Percentiles rank a stretch among this genome's conserved stretches.
Evolutionary conservation across 2,797 vertebrate genomes (phyloP).

Genomic region (Meriones psammophilus): DNA sequence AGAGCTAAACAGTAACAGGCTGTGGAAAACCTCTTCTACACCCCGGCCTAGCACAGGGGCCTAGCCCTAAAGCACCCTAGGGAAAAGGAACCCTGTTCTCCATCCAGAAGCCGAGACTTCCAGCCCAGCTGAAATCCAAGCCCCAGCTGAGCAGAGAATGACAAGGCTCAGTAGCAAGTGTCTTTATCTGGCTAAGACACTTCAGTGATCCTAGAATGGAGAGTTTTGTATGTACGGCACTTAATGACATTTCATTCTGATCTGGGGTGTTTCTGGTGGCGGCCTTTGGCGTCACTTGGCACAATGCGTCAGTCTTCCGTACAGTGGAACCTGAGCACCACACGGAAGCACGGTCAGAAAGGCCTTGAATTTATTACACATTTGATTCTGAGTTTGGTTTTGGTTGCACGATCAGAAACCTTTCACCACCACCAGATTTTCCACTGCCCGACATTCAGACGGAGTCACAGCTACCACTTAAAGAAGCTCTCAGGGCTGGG

Average conservation of each 20-base stretch:
- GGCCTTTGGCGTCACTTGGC: not conserved
- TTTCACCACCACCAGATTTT: not conserved
- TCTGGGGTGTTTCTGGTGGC: not conserved
- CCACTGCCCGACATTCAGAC: not conserved
- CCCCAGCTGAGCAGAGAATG: too few relatives aligned
- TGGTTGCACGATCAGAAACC: not conserved
- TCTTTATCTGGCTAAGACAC: not conserved
- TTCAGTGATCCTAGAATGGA: not conserved
- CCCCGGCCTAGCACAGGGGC: too few relatives aligned
- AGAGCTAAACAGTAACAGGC: too few relatives aligned
- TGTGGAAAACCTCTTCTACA: too few relatives aligned
- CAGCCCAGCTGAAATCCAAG: too few relatives aligned
- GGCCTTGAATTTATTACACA: not conserved
- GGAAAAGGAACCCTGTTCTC: too few relatives aligned
- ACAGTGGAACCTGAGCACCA: rapidly evolving
- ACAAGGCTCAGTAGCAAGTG: not conserved
- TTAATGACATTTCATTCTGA: too few relatives aligned
- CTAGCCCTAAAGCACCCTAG: too few relatives aligned
- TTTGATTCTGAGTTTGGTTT: not conserved
- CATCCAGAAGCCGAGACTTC: too few relatives aligned
- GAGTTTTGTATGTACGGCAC: too few relatives aligned
- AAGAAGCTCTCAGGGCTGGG: not conserved
- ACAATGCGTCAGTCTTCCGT: not conserved
- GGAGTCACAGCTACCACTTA: not conserved
- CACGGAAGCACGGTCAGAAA: rapidly evolving